Evolutionary conservation across 2,797 vertebrate genomes (phyloP).

Genomic region (Clarias laeviceps): DNA sequence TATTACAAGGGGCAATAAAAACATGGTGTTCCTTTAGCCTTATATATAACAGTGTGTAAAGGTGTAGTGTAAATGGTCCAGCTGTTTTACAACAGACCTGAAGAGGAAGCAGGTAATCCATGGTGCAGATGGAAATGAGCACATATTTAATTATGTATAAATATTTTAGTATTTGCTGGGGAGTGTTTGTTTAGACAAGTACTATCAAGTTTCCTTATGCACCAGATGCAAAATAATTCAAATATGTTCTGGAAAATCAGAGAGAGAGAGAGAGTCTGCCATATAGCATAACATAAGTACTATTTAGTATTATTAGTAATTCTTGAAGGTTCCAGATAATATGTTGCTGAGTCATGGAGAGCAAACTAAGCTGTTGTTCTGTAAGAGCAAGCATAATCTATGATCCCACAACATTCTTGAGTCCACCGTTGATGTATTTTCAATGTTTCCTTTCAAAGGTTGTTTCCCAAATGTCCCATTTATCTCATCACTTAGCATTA

Average conservation of each 20-base stretch:
- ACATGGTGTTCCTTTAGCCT: conserved; percentile 27
- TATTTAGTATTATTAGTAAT: not conserved
- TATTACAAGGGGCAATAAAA: conserved; percentile 34
- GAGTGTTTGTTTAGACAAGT: conserved; percentile 4
- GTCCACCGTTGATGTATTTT: not conserved
- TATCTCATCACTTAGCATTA: not conserved
- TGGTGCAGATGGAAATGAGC: not conserved
- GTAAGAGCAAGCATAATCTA: not conserved
- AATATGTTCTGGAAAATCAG: conserved; percentile 14
- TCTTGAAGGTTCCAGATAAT: not conserved
- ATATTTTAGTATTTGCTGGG: conserved; percentile 20
- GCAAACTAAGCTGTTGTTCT: not conserved
- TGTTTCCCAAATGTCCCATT: not conserved
- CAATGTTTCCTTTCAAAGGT: not conserved
- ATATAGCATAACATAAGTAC: not conserved
- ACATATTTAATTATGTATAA: not conserved
- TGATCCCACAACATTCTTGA: not conserved
- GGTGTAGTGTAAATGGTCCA: conserved; percentile 12
- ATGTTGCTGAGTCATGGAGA: conserved; percentile 3
- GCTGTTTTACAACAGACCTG: conserved; percentile 13
- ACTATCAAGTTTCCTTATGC: conserved; percentile 14
- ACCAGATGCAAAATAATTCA: conserved; percentile 21
- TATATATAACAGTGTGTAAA: conserved; percentile 31
- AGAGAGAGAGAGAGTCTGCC: not conserved
- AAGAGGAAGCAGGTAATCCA: conserved; percentile 5